Base-by-base conservation (phyloP, 1,140 invertebrate genomes). In the Nylanderia fulva region DNA sequence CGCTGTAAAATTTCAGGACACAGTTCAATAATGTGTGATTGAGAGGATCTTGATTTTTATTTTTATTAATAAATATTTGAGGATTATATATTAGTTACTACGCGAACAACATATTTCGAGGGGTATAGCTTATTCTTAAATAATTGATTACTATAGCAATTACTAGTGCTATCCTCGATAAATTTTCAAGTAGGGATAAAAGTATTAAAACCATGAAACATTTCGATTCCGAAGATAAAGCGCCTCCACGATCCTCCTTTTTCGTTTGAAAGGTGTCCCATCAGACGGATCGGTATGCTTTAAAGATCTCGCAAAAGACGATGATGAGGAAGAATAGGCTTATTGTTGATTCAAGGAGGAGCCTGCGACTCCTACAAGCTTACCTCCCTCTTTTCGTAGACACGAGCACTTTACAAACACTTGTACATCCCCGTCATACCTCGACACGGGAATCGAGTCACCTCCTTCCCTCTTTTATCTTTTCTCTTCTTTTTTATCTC, bases 361-460 rank as follows among this genome's bases (percentile, higher is more conserved):
- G 63, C 36, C 77, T 58, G 36, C 5, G 42, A 80, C 77, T 80
- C 39, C 66, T 71, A 80, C 33, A 71, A 71, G 64, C 54, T 80
- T 52, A 56, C 11, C 48, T 80, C 33, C 27, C 63, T 71, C 29
- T 33, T n/a, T 58, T 80, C 52, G 83, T 13, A 42, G 61, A 85
- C 56, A 66, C 63, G 61, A 85, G 75, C 63, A 68, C 83, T 85
- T 85, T 79, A 74, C 83, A 79, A 85, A 85, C 83, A 85, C 75
- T 84, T 24, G 52, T 79, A 85, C 63, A 80, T 71, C 64, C 39
- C 9, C 29, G 13, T 68, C 63, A 21, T 36, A 80, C 52, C 64
- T 80, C 33, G n/a, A 9, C 33, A 5, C 13, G 54, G 6, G 54
- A 2, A 79, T 79, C 61, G 63, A 36, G 48, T 18, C 29, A 24